phyloP scores from a whole-genome alignment of 2,797 vertebrate genomes.

The Phataginus tetradactyla region DNA sequence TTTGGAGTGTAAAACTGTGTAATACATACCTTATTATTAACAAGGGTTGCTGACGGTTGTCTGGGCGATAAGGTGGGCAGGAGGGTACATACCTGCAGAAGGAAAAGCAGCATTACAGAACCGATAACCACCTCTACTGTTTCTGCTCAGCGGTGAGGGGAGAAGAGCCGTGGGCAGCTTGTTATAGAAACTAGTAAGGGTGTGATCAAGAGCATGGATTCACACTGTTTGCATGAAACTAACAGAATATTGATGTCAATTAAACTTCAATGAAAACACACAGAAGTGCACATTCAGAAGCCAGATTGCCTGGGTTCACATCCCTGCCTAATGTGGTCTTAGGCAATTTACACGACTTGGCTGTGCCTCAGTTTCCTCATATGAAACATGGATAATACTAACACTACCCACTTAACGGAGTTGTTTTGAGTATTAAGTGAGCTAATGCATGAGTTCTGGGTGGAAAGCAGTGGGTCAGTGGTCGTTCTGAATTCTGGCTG shows the following conservation, averaged over 20 bases:
- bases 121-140: not conserved
- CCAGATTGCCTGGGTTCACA: not conserved
- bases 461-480: not conserved
- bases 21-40: not conserved
- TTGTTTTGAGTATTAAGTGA: not conserved
- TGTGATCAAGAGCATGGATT: not conserved
- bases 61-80: not conserved
- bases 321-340: not conserved
- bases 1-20: not conserved
- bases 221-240: no score
- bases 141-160: not conserved
- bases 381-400: not conserved
- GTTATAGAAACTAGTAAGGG: not conserved
- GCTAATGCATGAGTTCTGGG: not conserved
- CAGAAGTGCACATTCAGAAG: not conserved
- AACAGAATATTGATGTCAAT: no score
- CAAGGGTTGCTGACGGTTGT: conserved; percentile 17
- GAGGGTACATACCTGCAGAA: not conserved
- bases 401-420: not conserved
- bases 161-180: not conserved
- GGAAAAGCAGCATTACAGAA: not conserved
- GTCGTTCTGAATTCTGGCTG: not conserved
- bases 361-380: not conserved
- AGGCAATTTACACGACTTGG: not conserved
- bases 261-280: no score